These are phyloP conservation scores for Diarsia mendica DNA, from an alignment of 2,888 invertebrate species.

Conservation along the genomic window DNA sequence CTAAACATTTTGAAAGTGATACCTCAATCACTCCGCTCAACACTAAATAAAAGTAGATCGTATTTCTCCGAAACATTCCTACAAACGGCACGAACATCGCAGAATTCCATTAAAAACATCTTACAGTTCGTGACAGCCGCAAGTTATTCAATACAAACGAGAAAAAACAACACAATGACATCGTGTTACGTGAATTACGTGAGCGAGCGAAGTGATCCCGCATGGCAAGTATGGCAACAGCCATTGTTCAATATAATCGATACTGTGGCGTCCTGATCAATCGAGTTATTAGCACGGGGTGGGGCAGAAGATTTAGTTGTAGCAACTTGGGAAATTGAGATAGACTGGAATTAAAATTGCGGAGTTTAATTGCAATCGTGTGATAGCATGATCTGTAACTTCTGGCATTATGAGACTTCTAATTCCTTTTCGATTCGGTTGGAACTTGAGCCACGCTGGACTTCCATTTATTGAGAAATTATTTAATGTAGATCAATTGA, in stretches of 20 bases:
- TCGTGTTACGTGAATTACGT: constrained; percentile 65
- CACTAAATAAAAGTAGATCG: constrained; percentile 16
- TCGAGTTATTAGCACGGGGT: constrained; percentile 47
- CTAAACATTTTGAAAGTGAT: constrained; percentile 24
- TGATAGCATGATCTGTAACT: background rate
- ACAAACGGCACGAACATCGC: constrained; percentile 20
- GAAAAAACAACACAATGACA: constrained; percentile 70
- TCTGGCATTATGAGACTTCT: background rate
- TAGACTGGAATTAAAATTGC: background rate
- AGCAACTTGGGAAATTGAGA: background rate
- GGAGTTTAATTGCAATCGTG: background rate
- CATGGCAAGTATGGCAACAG: constrained; percentile 65
- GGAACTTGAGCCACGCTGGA: background rate
- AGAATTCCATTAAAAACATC: constrained; percentile 41
- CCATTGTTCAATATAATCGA: constrained; percentile 66
- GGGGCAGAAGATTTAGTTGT: constrained; percentile 33
- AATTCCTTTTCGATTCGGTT: background rate
- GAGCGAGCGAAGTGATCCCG: constrained; percentile 54
- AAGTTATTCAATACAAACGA: constrained; percentile 69
- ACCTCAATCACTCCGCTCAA: constrained; percentile 11
- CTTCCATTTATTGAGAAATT: background rate
- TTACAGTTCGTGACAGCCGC: constrained; percentile 55
- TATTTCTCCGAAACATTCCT: constrained; percentile 39
- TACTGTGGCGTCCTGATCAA: constrained; percentile 58
- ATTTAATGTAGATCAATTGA: background rate